Percentiles rank a stretch among this genome's conserved stretches.
These are phyloP conservation scores for Sapajus apella DNA, from an alignment of 2,113 vertebrate genomes.

Conservation along the genomic window DNA sequence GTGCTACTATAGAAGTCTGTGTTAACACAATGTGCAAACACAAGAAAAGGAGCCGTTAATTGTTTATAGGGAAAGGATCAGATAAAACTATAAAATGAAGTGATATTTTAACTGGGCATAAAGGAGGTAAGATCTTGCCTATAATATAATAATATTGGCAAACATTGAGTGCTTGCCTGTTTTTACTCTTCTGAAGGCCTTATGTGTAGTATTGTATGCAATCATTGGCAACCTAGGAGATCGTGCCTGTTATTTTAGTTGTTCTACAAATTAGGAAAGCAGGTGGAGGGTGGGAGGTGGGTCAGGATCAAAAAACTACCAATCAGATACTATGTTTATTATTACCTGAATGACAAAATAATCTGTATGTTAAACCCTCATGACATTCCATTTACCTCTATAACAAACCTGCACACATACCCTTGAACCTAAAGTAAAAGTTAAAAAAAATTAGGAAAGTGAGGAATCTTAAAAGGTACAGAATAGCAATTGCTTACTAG, in stretches of 20 bases:
- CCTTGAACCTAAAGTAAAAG: no score
- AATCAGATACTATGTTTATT: no score
- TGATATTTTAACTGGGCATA: neutral
- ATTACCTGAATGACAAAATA: no score
- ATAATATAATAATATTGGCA: neutral
- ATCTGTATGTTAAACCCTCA: no score
- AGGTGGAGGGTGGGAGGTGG: no score
- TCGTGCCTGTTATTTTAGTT: neutral
- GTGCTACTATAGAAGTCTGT: neutral
- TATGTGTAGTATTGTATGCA: neutral
- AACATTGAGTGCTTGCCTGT: neutral
- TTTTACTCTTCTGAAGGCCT: neutral
- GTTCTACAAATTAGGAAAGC: neutral
- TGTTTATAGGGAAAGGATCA: neutral
- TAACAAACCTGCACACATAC: no score
- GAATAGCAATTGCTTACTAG: neutral
- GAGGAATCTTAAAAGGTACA: neutral
- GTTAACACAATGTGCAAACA: neutral
- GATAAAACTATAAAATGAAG: neutral
- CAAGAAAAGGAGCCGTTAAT: neutral
- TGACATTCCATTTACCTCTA: no score
- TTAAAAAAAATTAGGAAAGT: neutral
- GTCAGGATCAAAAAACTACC: no score
- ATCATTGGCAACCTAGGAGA: neutral
- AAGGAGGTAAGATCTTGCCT: neutral